Evolutionary conservation across 2,113 vertebrate species (phyloP), one percentile per base, ranked within the genome.

Genomic region (Ceyx cyanopectus): DNA sequence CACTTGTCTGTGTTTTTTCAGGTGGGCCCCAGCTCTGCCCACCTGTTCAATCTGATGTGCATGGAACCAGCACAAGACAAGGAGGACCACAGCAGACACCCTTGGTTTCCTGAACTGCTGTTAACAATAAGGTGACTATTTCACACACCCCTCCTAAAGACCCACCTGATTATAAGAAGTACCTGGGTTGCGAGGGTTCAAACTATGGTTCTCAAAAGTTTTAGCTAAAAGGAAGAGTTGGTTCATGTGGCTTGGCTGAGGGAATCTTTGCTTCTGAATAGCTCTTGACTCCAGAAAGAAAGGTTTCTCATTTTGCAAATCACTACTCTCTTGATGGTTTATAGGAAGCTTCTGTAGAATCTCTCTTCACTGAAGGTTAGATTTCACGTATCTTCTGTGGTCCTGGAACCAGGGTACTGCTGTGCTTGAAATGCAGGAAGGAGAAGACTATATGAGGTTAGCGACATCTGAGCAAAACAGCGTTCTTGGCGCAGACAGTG

Each of bases 401-500:
- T 87, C 67, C 53, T 48, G 51, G 78, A 92, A 62, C 51, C 63
- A 67, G 63, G 15, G 63, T 73, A 48, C 32, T 89, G 85, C 87
- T 69, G 41, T 68, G 40, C 69, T 63, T 65, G 81, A 66, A 77
- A 82, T 66, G 75, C 67, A 85, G 83, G 54, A 79, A 69, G 57
- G 15, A 83, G 57, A 74, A 65, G 66, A 41, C 68, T 45, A 4
- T 75, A 43, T 65, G 80, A 89, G 63, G 78, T 89, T 93, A 91
- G 67, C 43, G 94, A 73, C 51, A 83, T 93, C 61, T 82, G 67
- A 95, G 75, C 51, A 58, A 93, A 94, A 77, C 29, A 73, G 41
- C 8, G 0, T 79, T 90, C 72, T 67, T 85, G 75, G 92, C 91
- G 96, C 85, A 89, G 84, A 82, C 63, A 82, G 92, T 70, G 85